Evolutionary conservation across 1,140 invertebrate species (phyloP), one percentile per base, ranked within the genome.

Genomic region (Potamilus streckersoni): DNA sequence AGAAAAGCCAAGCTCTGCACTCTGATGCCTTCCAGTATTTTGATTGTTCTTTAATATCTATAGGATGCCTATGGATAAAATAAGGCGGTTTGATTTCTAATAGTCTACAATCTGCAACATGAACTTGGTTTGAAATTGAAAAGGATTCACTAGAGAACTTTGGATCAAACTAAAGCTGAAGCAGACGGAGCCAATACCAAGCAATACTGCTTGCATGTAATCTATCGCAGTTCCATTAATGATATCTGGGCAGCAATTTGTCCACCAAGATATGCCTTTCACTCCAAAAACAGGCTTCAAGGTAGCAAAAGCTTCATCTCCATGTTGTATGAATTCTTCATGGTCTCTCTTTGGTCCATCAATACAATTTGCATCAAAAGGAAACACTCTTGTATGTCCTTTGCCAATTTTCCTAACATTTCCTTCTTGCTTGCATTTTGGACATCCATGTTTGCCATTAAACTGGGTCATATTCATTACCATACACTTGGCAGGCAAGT

Each of bases 191-290:
- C 67, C 20, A 63, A 75, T 11, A n/a, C 73, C 73, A 27, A 75
- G 56, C 12, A 75, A 31, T 5, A 75, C 73, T 64, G 23, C 69
- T 23, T 75, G 73, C 73, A 75, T 75, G 64, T 75, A 75, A 27
- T 75, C 73, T 56, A 63, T 69, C 13, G 66, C 73, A 6, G 55
- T 74, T 16, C 73, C 73, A 59, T 74, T 69, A 0, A 69, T 74
- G 2, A 74, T 74, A 59, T 74, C 66, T 2, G 38, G 3, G 61
- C 73, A 74, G 58, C 55, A 62, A 55, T 74, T 74, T 49, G 23
- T 55, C 65, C 65, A 69, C 73, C 58, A 74, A 62, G 59, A 69
- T 38, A 66, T 66, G 0, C 73, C 58, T 56, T 74, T 74, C 4
- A 74, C 66, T 12, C 65, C 73, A 69, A 61, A 63, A 2, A 62